Conservation (phyloP, 1,140 invertebrate species). For the Drosophila guanche region DNA sequence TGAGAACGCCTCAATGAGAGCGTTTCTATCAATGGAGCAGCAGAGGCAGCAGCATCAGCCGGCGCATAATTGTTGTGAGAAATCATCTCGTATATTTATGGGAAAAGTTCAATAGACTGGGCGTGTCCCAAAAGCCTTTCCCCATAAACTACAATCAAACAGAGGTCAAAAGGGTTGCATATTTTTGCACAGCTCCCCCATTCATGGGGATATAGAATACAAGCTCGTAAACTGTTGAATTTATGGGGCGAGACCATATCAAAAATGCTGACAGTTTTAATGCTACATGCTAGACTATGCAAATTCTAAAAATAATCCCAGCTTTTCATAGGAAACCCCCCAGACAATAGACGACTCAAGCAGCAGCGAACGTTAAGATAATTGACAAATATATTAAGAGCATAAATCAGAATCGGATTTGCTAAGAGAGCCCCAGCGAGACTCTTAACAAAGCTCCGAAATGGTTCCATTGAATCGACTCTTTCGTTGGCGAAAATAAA, state of each 20-base stretch:
- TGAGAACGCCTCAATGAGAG: constrained; percentile 52
- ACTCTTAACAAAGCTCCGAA: constrained; percentile 46
- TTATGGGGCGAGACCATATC: constrained; percentile 64
- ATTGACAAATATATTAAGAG: constrained; percentile 82
- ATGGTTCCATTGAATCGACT: constrained; percentile 59
- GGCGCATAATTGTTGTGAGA: constrained; percentile 73
- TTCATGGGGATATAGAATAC: constrained; percentile 32
- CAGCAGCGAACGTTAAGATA: constrained; percentile 71
- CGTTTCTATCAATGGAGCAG: constrained; percentile 64
- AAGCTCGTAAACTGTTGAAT: constrained; percentile 58
- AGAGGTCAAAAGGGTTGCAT: constrained; percentile 61
- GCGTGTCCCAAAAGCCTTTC: constrained; percentile 69
- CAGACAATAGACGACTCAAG: constrained; percentile 66
- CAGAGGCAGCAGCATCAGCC: constrained; percentile 27
- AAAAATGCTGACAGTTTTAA: constrained; percentile 72
- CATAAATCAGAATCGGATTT: constrained; percentile 79
- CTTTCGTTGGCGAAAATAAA: constrained; percentile 39
- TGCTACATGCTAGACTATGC: constrained; percentile 37
- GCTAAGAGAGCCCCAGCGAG: constrained; percentile 54
- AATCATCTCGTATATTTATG: constrained; percentile 63
- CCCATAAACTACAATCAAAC: constrained; percentile 38
- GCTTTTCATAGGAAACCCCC: constrained; percentile 25
- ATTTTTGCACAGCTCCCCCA: constrained; percentile 54
- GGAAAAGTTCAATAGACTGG: constrained; percentile 62
- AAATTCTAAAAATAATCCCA: constrained; percentile 62